phyloP scores from a whole-genome alignment of 1,140 invertebrate species.

The Lepidurus packardi region DNA sequence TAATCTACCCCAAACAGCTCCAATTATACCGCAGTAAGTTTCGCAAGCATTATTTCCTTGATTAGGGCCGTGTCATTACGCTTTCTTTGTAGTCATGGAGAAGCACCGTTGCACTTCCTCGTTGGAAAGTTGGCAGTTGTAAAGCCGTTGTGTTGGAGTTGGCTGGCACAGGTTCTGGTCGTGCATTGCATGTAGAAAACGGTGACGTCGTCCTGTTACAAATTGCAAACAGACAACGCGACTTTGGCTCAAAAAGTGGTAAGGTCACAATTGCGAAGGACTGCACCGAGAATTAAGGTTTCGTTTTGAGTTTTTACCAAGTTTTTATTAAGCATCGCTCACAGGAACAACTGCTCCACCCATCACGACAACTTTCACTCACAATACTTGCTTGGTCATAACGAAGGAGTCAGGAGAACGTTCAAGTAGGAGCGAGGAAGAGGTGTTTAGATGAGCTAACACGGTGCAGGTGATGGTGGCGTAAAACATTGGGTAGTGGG shows the following conservation, averaged over 20 bases:
- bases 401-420: neutral
- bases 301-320: neutral
- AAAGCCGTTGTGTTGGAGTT: neutral
- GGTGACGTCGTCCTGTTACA: neutral
- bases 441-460: neutral
- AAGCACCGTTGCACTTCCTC: neutral
- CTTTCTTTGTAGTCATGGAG: neutral
- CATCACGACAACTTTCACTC: neutral
- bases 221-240: no score
- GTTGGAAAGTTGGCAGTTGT: neutral
- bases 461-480: no score
- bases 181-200: constrained; percentile 11
- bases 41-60: neutral
- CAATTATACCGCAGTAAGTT: neutral
- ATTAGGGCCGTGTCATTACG: neutral
- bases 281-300: neutral
- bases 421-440: neutral
- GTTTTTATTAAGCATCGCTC: neutral
- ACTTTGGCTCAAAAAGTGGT: neutral
- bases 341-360: neutral
- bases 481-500: no score
- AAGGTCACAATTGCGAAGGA: neutral
- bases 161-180: neutral
- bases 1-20: neutral
- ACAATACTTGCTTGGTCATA: neutral